Percentiles rank a stretch among this genome's conserved stretches.
Evolutionary conservation across 2,797 vertebrate species (phyloP).

Genomic region (Cygnus olor): DNA sequence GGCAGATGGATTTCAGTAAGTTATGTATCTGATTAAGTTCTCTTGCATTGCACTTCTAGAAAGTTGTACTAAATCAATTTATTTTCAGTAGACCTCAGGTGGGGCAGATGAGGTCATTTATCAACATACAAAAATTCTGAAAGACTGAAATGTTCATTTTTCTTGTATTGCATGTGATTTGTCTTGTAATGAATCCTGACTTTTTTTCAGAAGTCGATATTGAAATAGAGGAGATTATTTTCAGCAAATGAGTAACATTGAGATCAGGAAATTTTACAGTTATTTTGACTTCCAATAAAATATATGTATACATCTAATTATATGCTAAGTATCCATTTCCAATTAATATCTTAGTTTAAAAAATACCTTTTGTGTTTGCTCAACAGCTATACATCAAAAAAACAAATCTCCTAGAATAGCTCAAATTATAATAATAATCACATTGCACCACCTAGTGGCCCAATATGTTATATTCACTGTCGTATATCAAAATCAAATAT

Average conservation of each 20-base stretch:
- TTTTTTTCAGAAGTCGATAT: background rate
- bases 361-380: background rate
- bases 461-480: background rate
- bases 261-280: background rate
- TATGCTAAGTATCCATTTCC: background rate
- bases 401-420: background rate
- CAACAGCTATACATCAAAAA: background rate
- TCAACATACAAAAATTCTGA: background rate
- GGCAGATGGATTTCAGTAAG: background rate
- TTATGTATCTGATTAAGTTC: background rate
- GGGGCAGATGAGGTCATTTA: background rate
- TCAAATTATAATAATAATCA: background rate
- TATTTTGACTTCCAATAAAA: background rate
- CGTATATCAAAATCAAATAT: background rate
- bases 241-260: background rate
- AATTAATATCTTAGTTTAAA: background rate
- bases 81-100: background rate
- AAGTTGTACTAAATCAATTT: background rate
- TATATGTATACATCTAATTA: background rate
- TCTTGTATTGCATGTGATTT: background rate
- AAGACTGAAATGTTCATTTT: background rate
- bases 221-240: background rate
- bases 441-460: conserved; percentile 73
- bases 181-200: background rate
- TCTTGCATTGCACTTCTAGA: background rate